Percentiles rank a stretch among this genome's conserved stretches.
phyloP scores from a whole-genome alignment of 2,797 vertebrate genomes.

The Aselliscus stoliczkanus region DNA sequence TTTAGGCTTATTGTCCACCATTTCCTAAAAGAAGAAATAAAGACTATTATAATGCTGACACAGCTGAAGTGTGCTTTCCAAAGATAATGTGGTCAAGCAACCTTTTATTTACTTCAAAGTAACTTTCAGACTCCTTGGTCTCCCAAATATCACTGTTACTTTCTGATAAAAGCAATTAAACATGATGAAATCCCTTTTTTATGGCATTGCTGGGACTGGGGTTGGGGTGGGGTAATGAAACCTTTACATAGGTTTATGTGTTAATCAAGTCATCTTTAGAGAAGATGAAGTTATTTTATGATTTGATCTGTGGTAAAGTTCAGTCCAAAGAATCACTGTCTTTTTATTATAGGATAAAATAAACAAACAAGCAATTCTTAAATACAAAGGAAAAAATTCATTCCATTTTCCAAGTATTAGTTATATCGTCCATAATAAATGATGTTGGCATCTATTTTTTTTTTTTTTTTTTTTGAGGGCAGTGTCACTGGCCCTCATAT shows the following conservation, averaged over 20 bases:
- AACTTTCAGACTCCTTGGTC: neutral
- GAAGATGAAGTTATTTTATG: neutral
- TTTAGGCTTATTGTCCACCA: neutral
- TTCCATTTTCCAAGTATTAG: neutral
- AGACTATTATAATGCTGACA: neutral
- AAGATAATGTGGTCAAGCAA: neutral
- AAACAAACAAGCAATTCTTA: slow-evolving; percentile 1
- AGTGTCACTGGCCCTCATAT: too few relatives aligned
- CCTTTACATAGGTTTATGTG: neutral
- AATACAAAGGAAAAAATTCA: slow-evolving; percentile 9
- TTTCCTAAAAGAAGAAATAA: slow-evolving; percentile 30
- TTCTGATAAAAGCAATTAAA: neutral
- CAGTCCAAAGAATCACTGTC: neutral
- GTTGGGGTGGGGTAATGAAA: neutral
- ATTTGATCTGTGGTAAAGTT: neutral
- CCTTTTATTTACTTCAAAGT: neutral
- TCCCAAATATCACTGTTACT: neutral
- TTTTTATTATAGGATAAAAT: neutral
- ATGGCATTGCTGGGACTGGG: neutral
- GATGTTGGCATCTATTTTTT: neutral
- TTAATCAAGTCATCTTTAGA: neutral
- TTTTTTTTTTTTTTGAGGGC: too few relatives aligned
- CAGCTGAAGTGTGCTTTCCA: neutral
- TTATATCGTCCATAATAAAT: neutral
- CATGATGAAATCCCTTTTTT: neutral